These are phyloP conservation scores for Andricus quercusramuli DNA, from an alignment of 2,888 invertebrate species.

Conservation along the genomic window DNA sequence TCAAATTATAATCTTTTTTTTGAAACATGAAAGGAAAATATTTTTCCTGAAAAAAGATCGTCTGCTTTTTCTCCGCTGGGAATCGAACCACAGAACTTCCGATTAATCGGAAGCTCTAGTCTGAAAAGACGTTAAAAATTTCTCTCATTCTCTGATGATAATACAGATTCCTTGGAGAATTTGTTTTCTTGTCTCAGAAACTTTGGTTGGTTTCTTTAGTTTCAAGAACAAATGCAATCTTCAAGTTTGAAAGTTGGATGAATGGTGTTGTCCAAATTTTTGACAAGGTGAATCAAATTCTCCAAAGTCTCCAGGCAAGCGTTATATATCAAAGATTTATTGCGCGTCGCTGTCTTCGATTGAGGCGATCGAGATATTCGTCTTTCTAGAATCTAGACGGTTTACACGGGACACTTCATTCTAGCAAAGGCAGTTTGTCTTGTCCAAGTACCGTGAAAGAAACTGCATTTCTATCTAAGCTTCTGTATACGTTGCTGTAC, in stretches of 20 bases:
- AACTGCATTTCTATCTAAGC: slow-evolving; percentile 16
- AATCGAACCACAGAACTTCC: no score
- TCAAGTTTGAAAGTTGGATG: slow-evolving; percentile 10
- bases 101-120: no score
- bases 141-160: no score
- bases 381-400: slow-evolving; percentile 49
- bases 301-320: slow-evolving; percentile 43
- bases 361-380: slow-evolving; percentile 51
- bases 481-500: background rate
- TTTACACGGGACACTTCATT: slow-evolving; percentile 50
- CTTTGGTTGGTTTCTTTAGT: background rate
- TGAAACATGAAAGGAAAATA: no score
- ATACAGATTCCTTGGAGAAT: no score
- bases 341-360: slow-evolving; percentile 52
- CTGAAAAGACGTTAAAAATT: no score
- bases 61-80: no score
- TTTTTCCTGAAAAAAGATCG: no score
- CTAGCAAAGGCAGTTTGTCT: slow-evolving; percentile 11
- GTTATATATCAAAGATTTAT: slow-evolving; percentile 55
- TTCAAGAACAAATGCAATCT: slow-evolving; percentile 1
- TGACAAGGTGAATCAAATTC: slow-evolving; percentile 29
- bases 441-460: background rate
- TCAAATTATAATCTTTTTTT: no score
- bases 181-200: slow-evolving; percentile 26
- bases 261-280: slow-evolving; percentile 31